phyloP scores from a whole-genome alignment of 2,797 vertebrate genomes.

The Smutsia gigantea region DNA sequence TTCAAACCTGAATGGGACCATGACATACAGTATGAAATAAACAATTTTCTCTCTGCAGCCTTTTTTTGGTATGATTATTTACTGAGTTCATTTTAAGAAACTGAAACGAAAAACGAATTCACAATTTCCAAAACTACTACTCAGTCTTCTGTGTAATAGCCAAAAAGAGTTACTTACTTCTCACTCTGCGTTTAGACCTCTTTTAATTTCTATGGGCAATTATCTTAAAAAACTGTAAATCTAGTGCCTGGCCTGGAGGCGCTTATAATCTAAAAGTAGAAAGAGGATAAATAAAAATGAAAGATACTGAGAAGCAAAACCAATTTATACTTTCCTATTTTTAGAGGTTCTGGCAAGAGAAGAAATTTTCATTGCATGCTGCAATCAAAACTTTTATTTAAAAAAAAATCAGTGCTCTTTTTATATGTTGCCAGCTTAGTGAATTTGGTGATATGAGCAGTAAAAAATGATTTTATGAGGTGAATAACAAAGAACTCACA shows the following conservation, averaged over 20 bases:
- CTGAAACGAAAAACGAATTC: constrained; percentile 42
- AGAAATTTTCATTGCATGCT: constrained; percentile 52
- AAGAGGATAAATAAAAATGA: constrained; percentile 58
- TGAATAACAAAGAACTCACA: constrained; percentile 27
- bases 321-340: constrained; percentile 55
- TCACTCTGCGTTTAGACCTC: neutral
- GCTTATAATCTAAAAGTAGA: constrained; percentile 64
- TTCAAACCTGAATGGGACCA: neutral
- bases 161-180: constrained; percentile 36
- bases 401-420: constrained; percentile 56
- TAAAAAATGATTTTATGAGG: constrained; percentile 39
- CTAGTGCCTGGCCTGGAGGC: constrained; percentile 63
- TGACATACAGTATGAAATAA: neutral
- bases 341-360: constrained; percentile 33
- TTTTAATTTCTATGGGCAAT: constrained; percentile 42
- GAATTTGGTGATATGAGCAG: constrained; percentile 43
- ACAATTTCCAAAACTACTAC: constrained; percentile 34
- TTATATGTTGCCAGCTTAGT: constrained; percentile 58
- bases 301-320: constrained; percentile 49
- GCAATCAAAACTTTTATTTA: constrained; percentile 55
- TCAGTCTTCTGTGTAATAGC: neutral
- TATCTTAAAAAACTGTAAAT: constrained; percentile 31
- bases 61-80: constrained; percentile 9
- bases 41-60: neutral
- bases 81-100: constrained; percentile 36